These are phyloP conservation scores for Hypercompe scribonia DNA, from an alignment of 2,888 invertebrate species.

Conservation along the genomic window DNA sequence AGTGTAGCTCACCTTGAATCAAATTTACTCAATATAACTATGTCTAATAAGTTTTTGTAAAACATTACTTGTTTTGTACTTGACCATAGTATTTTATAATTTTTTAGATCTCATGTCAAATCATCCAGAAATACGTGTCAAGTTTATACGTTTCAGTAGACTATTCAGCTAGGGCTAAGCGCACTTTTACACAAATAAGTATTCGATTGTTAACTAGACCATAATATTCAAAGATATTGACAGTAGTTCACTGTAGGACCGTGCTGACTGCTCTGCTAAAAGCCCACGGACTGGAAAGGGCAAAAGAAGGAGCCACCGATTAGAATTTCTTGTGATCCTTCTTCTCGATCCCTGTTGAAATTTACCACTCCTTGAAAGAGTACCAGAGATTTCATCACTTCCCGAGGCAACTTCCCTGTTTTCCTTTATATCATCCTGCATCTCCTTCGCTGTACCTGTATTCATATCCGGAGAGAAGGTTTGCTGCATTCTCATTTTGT, in stretches of 20 bases:
- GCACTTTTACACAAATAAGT: background rate
- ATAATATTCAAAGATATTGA: slow-evolving; percentile 33
- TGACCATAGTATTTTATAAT: background rate
- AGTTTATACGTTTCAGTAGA: background rate
- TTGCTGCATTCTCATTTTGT: background rate
- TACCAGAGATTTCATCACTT: slow-evolving; percentile 45
- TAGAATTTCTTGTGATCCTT: slow-evolving; percentile 46
- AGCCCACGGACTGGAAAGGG: slow-evolving; percentile 38
- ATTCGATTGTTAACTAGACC: slow-evolving; percentile 9
- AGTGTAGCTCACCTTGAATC: background rate
- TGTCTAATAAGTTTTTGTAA: background rate
- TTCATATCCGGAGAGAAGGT: background rate
- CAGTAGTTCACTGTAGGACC: slow-evolving; percentile 26
- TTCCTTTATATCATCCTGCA: background rate
- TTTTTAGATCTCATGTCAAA: background rate
- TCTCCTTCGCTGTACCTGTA: background rate
- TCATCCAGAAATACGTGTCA: background rate
- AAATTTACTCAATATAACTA: background rate
- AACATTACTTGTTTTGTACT: background rate
- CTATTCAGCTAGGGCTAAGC: background rate
- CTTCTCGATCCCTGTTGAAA: slow-evolving; percentile 24
- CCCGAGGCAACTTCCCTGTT: slow-evolving; percentile 24
- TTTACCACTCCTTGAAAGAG: slow-evolving; percentile 25
- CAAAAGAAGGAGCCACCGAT: slow-evolving; percentile 9
- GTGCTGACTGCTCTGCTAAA: slow-evolving; percentile 34